These are phyloP conservation scores for Nannospalax galili DNA, from an alignment of 2,113 vertebrate genomes.

Conservation along the genomic window DNA sequence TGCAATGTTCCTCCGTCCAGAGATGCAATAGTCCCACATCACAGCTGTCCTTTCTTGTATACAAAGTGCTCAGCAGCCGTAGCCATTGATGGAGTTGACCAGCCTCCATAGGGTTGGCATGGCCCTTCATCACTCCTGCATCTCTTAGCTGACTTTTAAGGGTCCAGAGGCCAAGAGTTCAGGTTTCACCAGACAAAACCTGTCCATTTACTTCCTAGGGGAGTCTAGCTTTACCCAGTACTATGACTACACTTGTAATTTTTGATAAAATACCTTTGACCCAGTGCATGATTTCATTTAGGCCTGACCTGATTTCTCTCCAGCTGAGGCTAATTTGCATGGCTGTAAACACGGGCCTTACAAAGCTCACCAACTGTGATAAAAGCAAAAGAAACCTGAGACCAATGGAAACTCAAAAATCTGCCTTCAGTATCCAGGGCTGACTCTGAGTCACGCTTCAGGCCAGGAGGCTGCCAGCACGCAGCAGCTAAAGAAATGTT, in stretches of 20 bases:
- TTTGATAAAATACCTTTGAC: slow-evolving; percentile 75
- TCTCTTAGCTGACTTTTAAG: neutral
- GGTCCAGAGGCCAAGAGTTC: slow-evolving; percentile 30
- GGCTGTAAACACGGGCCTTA: slow-evolving; percentile 77
- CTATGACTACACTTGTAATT: slow-evolving; percentile 49
- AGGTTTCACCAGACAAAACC: slow-evolving; percentile 28
- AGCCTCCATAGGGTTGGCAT: rapidly evolving
- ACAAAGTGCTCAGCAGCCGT: neutral
- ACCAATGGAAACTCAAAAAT: slow-evolving; percentile 69
- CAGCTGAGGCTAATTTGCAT: slow-evolving; percentile 82
- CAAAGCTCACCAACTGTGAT: slow-evolving; percentile 81
- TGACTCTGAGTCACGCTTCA: slow-evolving; percentile 68
- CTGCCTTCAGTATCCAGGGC: slow-evolving; percentile 41
- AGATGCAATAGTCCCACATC: neutral
- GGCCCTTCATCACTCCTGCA: neutral
- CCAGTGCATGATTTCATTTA: slow-evolving; percentile 66
- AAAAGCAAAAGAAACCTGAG: slow-evolving; percentile 77
- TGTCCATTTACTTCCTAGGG: neutral
- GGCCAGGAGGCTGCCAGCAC: slow-evolving; percentile 66
- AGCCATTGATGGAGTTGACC: neutral
- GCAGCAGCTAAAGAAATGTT: slow-evolving; percentile 74
- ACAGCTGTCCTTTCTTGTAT: no score
- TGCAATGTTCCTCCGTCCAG: neutral
- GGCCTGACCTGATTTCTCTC: slow-evolving; percentile 72
- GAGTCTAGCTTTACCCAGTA: neutral